phyloP scores from a whole-genome alignment of 2,113 vertebrate genomes.

The Psammodynastes pulverulentus region DNA sequence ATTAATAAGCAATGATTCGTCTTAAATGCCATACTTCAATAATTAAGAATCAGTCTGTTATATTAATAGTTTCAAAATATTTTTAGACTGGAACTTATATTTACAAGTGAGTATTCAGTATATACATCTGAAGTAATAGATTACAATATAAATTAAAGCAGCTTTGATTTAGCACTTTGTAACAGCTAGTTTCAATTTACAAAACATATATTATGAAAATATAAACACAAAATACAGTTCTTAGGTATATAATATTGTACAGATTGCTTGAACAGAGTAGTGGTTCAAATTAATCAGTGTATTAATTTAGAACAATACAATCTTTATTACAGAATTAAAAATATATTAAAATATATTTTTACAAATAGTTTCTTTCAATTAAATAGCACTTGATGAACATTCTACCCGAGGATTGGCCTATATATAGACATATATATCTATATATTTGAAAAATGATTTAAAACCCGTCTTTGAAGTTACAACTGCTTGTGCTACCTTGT shows the following conservation, averaged over 20 bases:
- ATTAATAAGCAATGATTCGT: not conserved
- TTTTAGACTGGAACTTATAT: not conserved
- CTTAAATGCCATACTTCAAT: not conserved
- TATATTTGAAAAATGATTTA: not conserved
- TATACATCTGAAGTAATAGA: not conserved
- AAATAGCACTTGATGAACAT: not conserved
- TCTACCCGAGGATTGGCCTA: not conserved
- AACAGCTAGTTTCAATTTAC: not conserved
- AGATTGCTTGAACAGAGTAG: slow-evolving; percentile 23
- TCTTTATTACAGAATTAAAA: not conserved
- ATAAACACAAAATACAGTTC: not conserved
- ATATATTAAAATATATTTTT: not conserved
- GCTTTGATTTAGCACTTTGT: not conserved
- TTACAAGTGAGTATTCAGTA: not conserved
- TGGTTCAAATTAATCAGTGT: slow-evolving; percentile 17
- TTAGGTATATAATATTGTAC: slow-evolving; percentile 1
- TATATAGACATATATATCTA: too few relatives aligned
- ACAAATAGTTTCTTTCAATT: not conserved
- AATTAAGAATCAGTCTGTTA: not conserved
- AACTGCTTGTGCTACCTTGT: not conserved
- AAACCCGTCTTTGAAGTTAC: not conserved
- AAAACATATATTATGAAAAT: not conserved
- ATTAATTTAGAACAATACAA: slow-evolving; percentile 1
- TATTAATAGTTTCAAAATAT: not conserved
- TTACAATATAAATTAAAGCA: not conserved